phyloP scores from a whole-genome alignment of 53 echinoderm and acorn worm species.

The Crossaster papposus region DNA sequence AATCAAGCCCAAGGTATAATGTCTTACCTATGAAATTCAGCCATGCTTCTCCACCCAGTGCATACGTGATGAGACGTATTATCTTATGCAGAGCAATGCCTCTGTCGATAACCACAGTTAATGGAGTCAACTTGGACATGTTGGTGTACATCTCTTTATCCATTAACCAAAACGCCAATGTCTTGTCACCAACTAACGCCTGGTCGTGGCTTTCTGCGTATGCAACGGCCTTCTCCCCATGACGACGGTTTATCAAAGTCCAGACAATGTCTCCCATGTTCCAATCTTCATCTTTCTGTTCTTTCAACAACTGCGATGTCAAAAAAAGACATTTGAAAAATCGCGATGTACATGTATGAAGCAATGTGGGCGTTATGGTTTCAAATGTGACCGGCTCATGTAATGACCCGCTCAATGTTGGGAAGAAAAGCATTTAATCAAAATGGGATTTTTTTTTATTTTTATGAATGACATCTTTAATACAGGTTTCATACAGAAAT shows the following conservation, averaged over 20 bases:
- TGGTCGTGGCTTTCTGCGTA: conserved; percentile 99
- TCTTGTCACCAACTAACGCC: conserved; percentile 96
- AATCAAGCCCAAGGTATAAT: neutral
- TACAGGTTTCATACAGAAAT: too few relatives aligned
- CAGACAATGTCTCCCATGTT: conserved; percentile 88
- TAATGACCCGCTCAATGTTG: too few relatives aligned
- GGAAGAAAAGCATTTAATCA: too few relatives aligned
- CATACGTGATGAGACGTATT: conserved; percentile 88
- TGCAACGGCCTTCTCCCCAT: conserved; percentile 86
- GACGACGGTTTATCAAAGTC: conserved; percentile 91
- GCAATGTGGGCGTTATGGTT: too few relatives aligned
- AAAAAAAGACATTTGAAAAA: too few relatives aligned
- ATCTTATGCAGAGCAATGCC: conserved; percentile 90
- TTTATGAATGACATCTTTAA: too few relatives aligned
- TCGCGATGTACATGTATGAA: too few relatives aligned
- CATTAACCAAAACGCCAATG: conserved; percentile 97
- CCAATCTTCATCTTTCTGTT: conserved; percentile 93
- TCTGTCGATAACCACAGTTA: conserved; percentile 77
- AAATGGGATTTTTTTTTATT: too few relatives aligned
- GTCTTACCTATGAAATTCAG: conserved; percentile 95
- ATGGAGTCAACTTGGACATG: conserved; percentile 80
- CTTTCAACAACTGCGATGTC: conserved; percentile 72
- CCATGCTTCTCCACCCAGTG: conserved; percentile 95
- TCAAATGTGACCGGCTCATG: too few relatives aligned
- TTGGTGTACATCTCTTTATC: conserved; percentile 98